These are phyloP conservation scores for Plutomurus gul DNA, from an alignment of 1,140 invertebrate genomes.

Conservation along the genomic window DNA sequence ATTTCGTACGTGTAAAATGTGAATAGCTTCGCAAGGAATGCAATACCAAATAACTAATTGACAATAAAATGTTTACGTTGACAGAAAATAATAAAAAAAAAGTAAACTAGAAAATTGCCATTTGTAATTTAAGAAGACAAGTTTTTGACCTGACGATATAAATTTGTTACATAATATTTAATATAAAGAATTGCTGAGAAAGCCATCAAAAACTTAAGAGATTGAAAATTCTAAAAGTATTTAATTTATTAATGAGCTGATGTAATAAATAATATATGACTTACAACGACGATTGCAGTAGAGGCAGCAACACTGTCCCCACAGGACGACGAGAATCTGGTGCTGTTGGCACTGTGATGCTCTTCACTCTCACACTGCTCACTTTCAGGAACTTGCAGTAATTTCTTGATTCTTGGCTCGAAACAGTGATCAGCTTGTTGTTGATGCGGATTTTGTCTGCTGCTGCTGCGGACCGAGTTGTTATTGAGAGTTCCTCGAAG, in stretches of 20 bases:
- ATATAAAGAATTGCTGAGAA: too few relatives aligned
- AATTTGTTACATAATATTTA: too few relatives aligned
- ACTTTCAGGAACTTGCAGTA: slow-evolving; percentile 35
- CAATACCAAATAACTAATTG: too few relatives aligned
- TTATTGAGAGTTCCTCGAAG: background rate
- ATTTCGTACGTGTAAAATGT: too few relatives aligned
- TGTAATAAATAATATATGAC: background rate
- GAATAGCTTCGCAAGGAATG: too few relatives aligned
- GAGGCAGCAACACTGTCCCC: slow-evolving; percentile 40
- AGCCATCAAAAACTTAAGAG: too few relatives aligned
- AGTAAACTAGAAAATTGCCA: too few relatives aligned
- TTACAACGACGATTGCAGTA: slow-evolving; percentile 45
- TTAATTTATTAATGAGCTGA: background rate
- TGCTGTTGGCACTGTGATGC: slow-evolving; percentile 13
- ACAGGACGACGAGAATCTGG: slow-evolving; percentile 40
- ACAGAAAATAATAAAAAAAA: too few relatives aligned
- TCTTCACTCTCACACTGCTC: background rate
- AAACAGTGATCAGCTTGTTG: slow-evolving; percentile 2
- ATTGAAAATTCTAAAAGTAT: background rate
- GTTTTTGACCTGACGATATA: too few relatives aligned
- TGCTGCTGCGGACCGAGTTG: background rate
- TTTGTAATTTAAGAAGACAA: too few relatives aligned
- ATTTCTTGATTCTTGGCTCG: slow-evolving; percentile 50
- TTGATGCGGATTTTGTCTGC: background rate
- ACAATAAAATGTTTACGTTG: too few relatives aligned